Evolutionary conservation across 2,113 vertebrate genomes (phyloP).

Genomic region (Neotoma lepida): DNA sequence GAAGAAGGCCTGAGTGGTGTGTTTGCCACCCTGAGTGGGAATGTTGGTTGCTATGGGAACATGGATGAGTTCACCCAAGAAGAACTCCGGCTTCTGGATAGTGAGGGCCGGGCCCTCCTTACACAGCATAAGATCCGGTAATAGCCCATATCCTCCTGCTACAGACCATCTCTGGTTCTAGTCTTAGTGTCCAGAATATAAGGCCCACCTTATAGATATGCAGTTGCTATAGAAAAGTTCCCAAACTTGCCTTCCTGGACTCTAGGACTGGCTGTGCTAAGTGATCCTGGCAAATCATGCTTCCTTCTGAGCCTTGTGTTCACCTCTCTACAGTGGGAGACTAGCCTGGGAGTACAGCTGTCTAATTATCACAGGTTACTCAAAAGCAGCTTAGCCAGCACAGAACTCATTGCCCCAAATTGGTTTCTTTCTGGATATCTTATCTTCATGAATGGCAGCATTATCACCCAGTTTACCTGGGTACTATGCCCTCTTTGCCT

Average conservation of each 20-base stretch:
- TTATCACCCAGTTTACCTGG: constrained; percentile 9
- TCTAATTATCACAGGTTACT: constrained; percentile 1
- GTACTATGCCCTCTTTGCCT: background rate
- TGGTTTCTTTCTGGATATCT: constrained; percentile 18
- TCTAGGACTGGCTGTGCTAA: background rate
- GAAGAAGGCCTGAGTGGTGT: constrained; percentile 93
- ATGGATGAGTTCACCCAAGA: constrained; percentile 87
- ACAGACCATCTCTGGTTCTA: background rate
- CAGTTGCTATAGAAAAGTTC: background rate
- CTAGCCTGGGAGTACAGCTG: background rate
- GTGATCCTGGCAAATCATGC: background rate
- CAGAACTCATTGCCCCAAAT: constrained; percentile 14
- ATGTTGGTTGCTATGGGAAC: constrained; percentile 89
- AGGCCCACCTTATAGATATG: background rate
- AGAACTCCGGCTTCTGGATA: constrained; percentile 90
- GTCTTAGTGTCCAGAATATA: background rate
- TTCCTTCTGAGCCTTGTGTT: constrained; percentile 22
- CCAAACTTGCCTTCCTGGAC: constrained; percentile 20
- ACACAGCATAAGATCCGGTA: constrained; percentile 90
- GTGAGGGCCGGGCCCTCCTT: constrained; percentile 90
- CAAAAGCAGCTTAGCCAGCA: constrained; percentile 38
- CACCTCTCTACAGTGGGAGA: background rate
- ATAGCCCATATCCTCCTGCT: constrained; percentile 17
- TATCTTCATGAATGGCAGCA: constrained; percentile 11
- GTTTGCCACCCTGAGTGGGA: constrained; percentile 84